These are phyloP conservation scores for Tachina grossa DNA, from an alignment of 2,888 invertebrate species.

Conservation along the genomic window DNA sequence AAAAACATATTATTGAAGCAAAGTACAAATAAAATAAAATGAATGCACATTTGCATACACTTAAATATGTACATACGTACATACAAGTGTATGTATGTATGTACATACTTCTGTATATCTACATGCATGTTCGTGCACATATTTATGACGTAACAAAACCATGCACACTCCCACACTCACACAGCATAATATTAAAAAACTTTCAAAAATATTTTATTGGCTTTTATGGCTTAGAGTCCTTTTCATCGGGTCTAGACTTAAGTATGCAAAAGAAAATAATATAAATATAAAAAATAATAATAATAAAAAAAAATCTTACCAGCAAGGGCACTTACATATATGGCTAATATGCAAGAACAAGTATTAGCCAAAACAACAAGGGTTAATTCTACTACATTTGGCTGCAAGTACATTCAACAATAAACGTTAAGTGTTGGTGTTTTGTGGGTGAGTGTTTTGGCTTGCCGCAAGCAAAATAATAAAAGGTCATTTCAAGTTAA, in stretches of 20 bases:
- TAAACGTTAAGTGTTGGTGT: constrained; percentile 8
- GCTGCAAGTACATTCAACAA: constrained; percentile 16
- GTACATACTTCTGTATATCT: not conserved
- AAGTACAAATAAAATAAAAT: constrained; percentile 2
- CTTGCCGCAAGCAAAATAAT: constrained; percentile 10
- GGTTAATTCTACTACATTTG: constrained; percentile 43
- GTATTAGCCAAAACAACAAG: constrained; percentile 37
- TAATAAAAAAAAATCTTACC: not conserved
- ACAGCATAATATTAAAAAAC: constrained; percentile 40
- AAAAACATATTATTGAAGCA: constrained; percentile 29
- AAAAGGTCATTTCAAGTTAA: constrained; percentile 44
- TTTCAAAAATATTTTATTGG: constrained; percentile 45
- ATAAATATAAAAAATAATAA: not conserved
- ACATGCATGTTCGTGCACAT: not conserved
- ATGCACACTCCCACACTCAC: not conserved
- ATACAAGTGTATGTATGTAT: not conserved
- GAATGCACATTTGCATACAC: constrained; percentile 5
- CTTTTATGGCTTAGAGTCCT: constrained; percentile 40
- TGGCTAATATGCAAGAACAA: constrained; percentile 1
- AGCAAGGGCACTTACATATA: not conserved
- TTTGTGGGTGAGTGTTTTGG: not conserved
- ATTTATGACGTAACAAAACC: not conserved
- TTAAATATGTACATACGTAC: not conserved
- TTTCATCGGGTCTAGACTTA: constrained; percentile 57
- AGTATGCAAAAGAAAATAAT: constrained; percentile 19